Conservation (phyloP, 1,140 invertebrate genomes). For the Scylla paramamosain region DNA sequence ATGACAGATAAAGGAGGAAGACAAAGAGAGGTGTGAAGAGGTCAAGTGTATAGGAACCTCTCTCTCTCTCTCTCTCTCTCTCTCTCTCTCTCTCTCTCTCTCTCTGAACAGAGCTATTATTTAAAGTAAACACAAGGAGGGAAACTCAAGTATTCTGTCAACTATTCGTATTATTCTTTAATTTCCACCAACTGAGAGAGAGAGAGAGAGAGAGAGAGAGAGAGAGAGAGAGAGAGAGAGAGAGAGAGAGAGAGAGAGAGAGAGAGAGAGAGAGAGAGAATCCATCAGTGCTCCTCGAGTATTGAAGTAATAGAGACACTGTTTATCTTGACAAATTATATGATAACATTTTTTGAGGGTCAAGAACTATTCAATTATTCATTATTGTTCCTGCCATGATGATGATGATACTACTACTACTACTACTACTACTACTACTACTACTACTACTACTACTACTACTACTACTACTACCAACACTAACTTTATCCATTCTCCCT, state of each 20-base stretch:
- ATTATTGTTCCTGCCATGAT: neutral
- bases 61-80: slow-evolving; percentile 18
- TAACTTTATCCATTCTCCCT: neutral
- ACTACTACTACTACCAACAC: neutral
- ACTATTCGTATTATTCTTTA: neutral
- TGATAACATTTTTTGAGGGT: neutral
- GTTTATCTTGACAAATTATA: neutral
- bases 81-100: slow-evolving; percentile 12
- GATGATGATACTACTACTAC: neutral
- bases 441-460: neutral
- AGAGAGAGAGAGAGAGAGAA: neutral
- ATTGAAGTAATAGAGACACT: neutral
- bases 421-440: neutral
- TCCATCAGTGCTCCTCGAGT: neutral
- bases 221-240: slow-evolving; percentile 17
- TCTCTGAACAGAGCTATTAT: neutral
- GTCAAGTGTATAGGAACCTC: neutral
- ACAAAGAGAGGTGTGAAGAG: neutral
- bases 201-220: slow-evolving; percentile 17
- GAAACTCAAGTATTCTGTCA: neutral
- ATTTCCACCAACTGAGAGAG: neutral
- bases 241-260: slow-evolving; percentile 8
- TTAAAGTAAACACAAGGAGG: neutral
- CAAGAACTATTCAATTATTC: neutral
- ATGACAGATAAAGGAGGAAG: neutral